These are phyloP conservation scores for Macaria liturata DNA, from an alignment of 2,888 invertebrate species.

Conservation along the genomic window DNA sequence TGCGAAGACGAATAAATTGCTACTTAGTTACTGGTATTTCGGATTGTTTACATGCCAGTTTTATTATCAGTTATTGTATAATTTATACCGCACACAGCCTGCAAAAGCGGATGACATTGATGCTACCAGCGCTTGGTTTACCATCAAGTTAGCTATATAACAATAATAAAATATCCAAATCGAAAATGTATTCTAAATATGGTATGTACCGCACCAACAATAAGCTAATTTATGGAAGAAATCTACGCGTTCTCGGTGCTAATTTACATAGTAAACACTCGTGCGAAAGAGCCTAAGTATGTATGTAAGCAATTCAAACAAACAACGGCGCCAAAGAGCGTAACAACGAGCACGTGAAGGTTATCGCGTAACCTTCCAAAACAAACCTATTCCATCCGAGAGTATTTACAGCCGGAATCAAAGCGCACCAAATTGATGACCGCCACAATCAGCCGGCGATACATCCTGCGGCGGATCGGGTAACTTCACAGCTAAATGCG, in stretches of 20 bases:
- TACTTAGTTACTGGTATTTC: background rate
- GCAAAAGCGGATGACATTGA: too few species aligned
- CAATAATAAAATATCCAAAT: too few species aligned
- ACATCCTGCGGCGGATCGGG: slow-evolving; percentile 17
- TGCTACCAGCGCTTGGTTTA: too few species aligned
- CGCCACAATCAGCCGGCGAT: slow-evolving; percentile 33
- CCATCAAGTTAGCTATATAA: too few species aligned
- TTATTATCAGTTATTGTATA: too few species aligned
- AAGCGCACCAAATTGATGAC: slow-evolving; percentile 36
- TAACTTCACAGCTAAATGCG: slow-evolving; percentile 28
- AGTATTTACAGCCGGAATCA: slow-evolving; percentile 27
- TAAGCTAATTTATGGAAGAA: slow-evolving; percentile 3
- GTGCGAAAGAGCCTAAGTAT: slow-evolving; percentile 15
- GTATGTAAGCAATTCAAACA: slow-evolving; percentile 3
- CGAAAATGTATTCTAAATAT: too few species aligned
- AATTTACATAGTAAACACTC: slow-evolving; percentile 16
- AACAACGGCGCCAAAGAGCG: slow-evolving; percentile 18
- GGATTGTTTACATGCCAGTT: background rate
- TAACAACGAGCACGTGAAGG: slow-evolving; percentile 27
- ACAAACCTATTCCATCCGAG: slow-evolving; percentile 22
- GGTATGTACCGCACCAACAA: too few species aligned
- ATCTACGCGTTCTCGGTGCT: slow-evolving; percentile 4
- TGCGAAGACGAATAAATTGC: slow-evolving; percentile 3
- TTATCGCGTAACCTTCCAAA: slow-evolving; percentile 28
- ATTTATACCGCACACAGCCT: too few species aligned